Evolutionary conservation across 2,888 invertebrate genomes (phyloP).

Genomic region (Cheilosia urbana): DNA sequence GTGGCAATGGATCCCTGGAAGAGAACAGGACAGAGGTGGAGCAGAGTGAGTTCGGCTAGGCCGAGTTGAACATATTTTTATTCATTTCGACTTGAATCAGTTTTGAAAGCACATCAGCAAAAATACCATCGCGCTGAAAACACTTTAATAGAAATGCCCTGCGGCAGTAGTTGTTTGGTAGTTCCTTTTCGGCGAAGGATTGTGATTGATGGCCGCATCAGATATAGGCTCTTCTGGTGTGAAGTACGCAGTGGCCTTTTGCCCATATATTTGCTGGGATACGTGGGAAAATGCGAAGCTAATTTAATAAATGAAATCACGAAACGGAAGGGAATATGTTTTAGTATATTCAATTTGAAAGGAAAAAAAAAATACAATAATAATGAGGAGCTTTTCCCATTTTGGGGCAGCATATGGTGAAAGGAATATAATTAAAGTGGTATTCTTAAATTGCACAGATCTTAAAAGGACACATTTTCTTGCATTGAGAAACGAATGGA

Average conservation of each 20-base stretch:
- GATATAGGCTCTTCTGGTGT: constrained; percentile 38
- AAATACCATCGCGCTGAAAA: constrained; percentile 38
- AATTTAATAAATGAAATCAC: constrained; percentile 47
- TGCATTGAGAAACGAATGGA: too few relatives aligned
- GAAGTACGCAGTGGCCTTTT: constrained; percentile 48
- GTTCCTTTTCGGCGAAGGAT: constrained; percentile 39
- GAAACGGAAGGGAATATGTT: constrained; percentile 2
- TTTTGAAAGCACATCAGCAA: constrained; percentile 50
- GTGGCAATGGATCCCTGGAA: constrained; percentile 16
- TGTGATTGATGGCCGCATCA: constrained; percentile 57
- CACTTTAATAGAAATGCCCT: constrained; percentile 73
- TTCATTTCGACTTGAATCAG: constrained; percentile 61
- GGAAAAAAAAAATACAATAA: neutral
- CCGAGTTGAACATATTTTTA: constrained; percentile 33
- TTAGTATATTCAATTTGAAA: constrained; percentile 3
- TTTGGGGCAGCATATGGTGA: neutral
- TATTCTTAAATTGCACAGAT: neutral
- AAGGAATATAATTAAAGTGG: constrained; percentile 5
- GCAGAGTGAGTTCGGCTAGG: constrained; percentile 36
- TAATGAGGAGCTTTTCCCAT: neutral
- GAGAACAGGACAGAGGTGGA: constrained; percentile 2
- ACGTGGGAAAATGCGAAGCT: constrained; percentile 50
- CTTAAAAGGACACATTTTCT: too few relatives aligned
- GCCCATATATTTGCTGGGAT: constrained; percentile 4
- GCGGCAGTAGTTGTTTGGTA: constrained; percentile 65